Conservation (phyloP, 2,797 vertebrate genomes). For the Denticeps clupeoides region DNA sequence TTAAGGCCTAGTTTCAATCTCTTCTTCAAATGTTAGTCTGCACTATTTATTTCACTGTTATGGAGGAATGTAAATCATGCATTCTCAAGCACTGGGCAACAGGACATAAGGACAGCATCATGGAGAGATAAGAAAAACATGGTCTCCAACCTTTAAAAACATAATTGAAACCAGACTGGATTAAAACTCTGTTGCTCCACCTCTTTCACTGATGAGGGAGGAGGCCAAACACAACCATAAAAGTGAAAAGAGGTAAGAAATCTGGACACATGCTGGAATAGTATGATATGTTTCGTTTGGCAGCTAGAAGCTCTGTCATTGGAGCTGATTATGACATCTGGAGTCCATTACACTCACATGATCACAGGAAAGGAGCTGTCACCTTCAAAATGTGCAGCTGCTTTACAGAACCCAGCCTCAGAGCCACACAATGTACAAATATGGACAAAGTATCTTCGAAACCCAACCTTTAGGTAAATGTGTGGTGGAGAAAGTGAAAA, state of each 20-base stretch:
- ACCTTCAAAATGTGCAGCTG: slow-evolving; percentile 28
- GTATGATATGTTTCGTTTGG: slow-evolving; percentile 36
- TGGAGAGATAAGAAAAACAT: slow-evolving; percentile 34
- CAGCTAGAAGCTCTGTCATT: slow-evolving; percentile 33
- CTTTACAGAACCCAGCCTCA: slow-evolving; percentile 6
- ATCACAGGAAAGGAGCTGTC: slow-evolving; percentile 32
- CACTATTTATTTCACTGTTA: slow-evolving; percentile 6
- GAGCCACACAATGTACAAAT: neutral
- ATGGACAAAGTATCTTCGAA: slow-evolving; percentile 8
- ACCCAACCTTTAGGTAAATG: neutral
- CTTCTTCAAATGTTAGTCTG: neutral
- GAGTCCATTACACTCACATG: slow-evolving; percentile 35
- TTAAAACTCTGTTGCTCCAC: slow-evolving; percentile 19
- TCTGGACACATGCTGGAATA: too few species aligned
- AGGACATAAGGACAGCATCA: slow-evolving; percentile 16
- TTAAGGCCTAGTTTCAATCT: too few species aligned
- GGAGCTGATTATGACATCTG: slow-evolving; percentile 45
- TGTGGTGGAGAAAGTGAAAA: neutral
- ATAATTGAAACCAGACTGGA: slow-evolving; percentile 43
- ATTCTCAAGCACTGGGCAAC: slow-evolving; percentile 6
- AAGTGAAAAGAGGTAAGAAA: slow-evolving; percentile 1
- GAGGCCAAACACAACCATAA: slow-evolving; percentile 17
- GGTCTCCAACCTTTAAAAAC: slow-evolving; percentile 34
- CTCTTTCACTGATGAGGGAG: neutral
- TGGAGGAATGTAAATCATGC: slow-evolving; percentile 25